A percentile compares a stretch with the other conserved stretches of the same genome.
These are phyloP conservation scores for Lipophrys pholis DNA, from an alignment of 2,113 vertebrate species.

Conservation along the genomic window DNA sequence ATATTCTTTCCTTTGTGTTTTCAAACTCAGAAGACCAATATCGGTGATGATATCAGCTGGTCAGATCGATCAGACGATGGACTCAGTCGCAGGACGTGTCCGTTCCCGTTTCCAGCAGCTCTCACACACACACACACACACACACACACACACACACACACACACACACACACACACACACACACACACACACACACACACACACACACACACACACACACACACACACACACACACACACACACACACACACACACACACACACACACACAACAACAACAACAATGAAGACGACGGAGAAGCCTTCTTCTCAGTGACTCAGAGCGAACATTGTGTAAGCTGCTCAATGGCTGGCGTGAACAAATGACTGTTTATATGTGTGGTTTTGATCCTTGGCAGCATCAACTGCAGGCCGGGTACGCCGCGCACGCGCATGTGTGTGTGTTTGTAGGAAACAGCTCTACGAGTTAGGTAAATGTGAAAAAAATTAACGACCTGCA, in stretches of 20 bases:
- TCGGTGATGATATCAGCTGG: too few species aligned
- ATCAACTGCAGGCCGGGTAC: slow-evolving; percentile 20
- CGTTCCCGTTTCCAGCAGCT: background rate
- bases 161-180: background rate
- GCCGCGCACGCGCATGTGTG: slow-evolving; percentile 1
- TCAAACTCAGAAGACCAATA: too few species aligned
- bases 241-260: background rate
- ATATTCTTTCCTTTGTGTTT: background rate
- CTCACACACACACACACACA: too few species aligned
- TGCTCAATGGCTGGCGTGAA: slow-evolving; percentile 27
- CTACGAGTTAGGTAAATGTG: background rate
- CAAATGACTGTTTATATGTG: slow-evolving; percentile 52
- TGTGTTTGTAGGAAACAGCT: background rate
- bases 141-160: background rate
- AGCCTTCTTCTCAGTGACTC: slow-evolving; percentile 19
- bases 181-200: background rate
- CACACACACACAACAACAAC: background rate
- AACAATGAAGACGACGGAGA: background rate
- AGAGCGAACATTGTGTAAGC: slow-evolving; percentile 8
- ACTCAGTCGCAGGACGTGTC: too few species aligned
- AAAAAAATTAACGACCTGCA: background rate
- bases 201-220: background rate
- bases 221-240: background rate
- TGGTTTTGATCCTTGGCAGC: slow-evolving; percentile 54
- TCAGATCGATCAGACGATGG: too few species aligned